phyloP scores from a whole-genome alignment of 2,113 vertebrate species.

The Puma concolor region DNA sequence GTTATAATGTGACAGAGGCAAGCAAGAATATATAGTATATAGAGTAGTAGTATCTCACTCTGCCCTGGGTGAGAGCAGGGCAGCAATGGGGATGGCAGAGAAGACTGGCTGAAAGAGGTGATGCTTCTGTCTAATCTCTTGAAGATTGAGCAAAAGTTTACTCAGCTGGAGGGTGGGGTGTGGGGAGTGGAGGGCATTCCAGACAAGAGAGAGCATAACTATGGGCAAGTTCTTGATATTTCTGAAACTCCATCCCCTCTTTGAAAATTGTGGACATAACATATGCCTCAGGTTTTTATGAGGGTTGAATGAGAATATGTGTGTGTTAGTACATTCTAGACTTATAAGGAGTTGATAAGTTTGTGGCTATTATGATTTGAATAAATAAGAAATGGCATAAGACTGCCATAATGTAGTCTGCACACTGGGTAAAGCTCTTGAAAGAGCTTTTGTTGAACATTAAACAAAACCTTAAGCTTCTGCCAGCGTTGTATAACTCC shows the following conservation, averaged over 20 bases:
- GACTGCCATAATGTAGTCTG: background rate
- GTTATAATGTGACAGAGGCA: background rate
- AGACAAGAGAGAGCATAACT: background rate
- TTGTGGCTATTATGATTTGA: background rate
- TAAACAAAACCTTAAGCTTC: background rate
- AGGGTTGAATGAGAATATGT: background rate
- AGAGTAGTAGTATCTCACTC: background rate
- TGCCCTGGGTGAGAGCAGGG: background rate
- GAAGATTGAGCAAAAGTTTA: background rate
- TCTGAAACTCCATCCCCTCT: background rate
- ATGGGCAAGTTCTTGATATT: background rate
- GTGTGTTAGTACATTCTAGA: background rate
- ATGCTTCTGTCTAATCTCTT: background rate
- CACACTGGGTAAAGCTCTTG: background rate
- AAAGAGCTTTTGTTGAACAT: background rate
- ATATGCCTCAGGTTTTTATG: background rate
- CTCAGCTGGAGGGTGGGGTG: accelerated
- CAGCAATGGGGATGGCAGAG: background rate
- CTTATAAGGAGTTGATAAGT: background rate
- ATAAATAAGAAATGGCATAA: background rate
- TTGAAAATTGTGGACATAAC: background rate
- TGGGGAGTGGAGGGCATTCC: background rate
- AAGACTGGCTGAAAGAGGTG: background rate
- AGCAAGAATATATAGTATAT: background rate
- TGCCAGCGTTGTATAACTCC: background rate